Base-by-base conservation (phyloP, 2,888 invertebrate genomes). In the Digitonthophagus gazella region DNA sequence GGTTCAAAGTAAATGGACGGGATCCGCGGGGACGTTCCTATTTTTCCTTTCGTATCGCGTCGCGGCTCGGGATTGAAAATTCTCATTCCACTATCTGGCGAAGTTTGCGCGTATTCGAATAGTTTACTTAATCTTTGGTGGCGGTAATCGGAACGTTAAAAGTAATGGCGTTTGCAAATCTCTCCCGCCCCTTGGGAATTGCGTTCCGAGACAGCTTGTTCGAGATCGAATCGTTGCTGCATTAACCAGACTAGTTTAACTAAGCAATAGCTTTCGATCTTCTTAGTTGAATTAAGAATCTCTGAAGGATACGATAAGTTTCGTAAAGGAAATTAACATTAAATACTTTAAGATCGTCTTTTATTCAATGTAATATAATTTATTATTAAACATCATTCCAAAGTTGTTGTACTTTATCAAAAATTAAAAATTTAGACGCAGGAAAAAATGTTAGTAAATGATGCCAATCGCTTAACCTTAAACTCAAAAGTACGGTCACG, bases 391-490 rank as follows among this genome's bases (percentile, higher is more conserved):
- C 28, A 44, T 18, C 18, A 19, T 19, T 68, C 68, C 68, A 68
- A 54, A 71, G 63, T 5, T 67, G 44, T 22, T 67, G 58, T n/a
- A 75, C 67, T 15, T 70, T 68, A 4, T 58, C 64, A 15, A 74
- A 75, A 28, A 75, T 74, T 19, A 72, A 69, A 22, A 58, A 71
- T 61, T 71, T 65, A 2, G 75, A 72, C 8, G 75, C 75, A 4
- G 74, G 73, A 66, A 71, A 76, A 67, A 73, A 74, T 14, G 67
- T 66, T 14, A 76, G 67, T 58, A 76, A 66, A 67, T 75, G 67
- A 3, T 70, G 65, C 75, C 75, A 76, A 14, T 75, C 72, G 1
- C 58, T 65, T 14, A 69, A 69, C 8, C 64, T 66, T 63, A 75
- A 66, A 5, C 69, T 74, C 15, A 76, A 67, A 54, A 75, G 71